A percentile compares a stretch with the other conserved stretches of the same genome.
Evolutionary conservation across 2,113 vertebrate genomes (phyloP).

Genomic region (Gobio gobio): DNA sequence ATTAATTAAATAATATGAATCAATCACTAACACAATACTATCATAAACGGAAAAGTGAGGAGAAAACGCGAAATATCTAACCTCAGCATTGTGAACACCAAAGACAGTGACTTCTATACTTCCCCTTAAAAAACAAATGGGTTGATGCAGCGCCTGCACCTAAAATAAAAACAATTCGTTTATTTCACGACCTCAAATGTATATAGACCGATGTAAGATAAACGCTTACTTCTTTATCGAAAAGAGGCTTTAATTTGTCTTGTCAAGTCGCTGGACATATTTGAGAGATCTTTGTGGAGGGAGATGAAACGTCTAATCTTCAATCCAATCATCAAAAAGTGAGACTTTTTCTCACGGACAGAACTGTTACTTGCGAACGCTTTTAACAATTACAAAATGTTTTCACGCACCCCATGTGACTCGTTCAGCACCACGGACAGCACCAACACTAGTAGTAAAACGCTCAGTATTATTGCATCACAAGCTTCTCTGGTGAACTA

Average conservation of each 20-base stretch:
- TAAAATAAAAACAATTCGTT: not conserved
- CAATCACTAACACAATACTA: not conserved
- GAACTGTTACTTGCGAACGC: not conserved
- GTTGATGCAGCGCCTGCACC: not conserved
- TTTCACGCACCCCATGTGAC: not conserved
- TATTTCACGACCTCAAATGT: not conserved
- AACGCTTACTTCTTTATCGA: not conserved
- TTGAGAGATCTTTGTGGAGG: not conserved
- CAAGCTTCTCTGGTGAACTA: conserved; percentile 2
- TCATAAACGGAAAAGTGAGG: not conserved
- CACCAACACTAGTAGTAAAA: not conserved
- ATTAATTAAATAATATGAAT: not conserved
- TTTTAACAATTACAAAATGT: conserved; percentile 19
- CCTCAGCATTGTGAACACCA: not conserved
- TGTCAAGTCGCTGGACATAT: not conserved
- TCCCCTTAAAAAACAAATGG: not conserved
- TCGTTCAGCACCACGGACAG: conserved; percentile 75
- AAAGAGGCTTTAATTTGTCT: not conserved
- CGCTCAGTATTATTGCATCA: not conserved
- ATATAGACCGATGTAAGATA: not conserved
- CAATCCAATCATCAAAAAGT: not conserved
- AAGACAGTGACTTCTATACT: not conserved
- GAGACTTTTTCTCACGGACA: not conserved
- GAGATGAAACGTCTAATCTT: not conserved
- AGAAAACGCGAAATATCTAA: not conserved